phyloP scores from a whole-genome alignment of 1,140 invertebrate species.

The Drosophila santomea region DNA sequence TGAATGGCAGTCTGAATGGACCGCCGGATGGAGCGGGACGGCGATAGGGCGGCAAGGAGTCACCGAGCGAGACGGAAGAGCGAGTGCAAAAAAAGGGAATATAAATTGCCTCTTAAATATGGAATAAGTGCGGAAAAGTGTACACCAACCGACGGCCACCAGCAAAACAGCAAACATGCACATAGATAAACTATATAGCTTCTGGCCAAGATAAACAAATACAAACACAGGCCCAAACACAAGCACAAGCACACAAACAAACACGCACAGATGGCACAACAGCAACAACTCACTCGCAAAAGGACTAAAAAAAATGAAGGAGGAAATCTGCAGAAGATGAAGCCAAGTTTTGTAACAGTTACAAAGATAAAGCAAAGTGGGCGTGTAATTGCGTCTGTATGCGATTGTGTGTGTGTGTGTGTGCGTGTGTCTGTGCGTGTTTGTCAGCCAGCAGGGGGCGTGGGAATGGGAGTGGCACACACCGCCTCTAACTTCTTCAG shows the following conservation, averaged over 20 bases:
- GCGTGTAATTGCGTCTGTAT: constrained; percentile 63
- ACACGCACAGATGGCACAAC: constrained; percentile 18
- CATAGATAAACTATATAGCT: constrained; percentile 81
- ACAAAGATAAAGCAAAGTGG: constrained; percentile 65
- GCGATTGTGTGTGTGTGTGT: constrained; percentile 2
- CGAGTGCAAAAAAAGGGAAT: constrained; percentile 81
- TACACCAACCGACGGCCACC: constrained; percentile 55
- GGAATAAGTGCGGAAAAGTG: constrained; percentile 82
- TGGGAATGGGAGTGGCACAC: constrained; percentile 13
- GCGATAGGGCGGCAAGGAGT: constrained; percentile 13
- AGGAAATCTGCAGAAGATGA: constrained; percentile 39
- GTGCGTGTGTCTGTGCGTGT: background rate
- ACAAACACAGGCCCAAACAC: constrained; percentile 16
- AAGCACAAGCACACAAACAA: constrained; percentile 1
- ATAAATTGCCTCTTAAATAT: constrained; percentile 85
- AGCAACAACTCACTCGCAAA: constrained; percentile 12
- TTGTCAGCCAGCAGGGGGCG: constrained; percentile 9
- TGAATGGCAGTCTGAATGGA: constrained; percentile 55
- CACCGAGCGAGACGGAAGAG: constrained; percentile 6
- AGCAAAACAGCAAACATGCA: constrained; percentile 70
- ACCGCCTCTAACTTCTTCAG: constrained; percentile 10
- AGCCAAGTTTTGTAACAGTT: constrained; percentile 63
- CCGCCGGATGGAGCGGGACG: constrained; percentile 23
- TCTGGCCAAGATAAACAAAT: constrained; percentile 73
- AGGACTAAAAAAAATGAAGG: constrained; percentile 26